These are phyloP conservation scores for Cerastoderma edule DNA, from an alignment of 2,888 invertebrate genomes.

Conservation along the genomic window DNA sequence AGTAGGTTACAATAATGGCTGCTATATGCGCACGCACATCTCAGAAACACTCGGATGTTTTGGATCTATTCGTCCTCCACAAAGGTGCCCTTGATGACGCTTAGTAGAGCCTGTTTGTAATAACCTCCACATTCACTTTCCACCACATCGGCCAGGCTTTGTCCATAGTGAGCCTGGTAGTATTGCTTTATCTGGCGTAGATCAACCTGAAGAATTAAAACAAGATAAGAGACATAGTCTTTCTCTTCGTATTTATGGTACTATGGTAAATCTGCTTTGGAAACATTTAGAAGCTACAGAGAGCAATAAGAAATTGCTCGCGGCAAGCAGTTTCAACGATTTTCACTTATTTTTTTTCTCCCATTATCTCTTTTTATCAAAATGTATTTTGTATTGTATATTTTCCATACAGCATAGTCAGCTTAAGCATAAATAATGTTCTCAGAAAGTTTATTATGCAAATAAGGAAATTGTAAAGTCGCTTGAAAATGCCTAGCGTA, in stretches of 20 bases:
- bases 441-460: no score
- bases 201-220: conserved; percentile 79
- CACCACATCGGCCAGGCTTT: conserved; percentile 78
- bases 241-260: neutral
- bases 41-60: no score
- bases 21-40: no score
- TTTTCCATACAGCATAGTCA: no score
- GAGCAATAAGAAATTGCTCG: neutral
- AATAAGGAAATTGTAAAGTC: no score
- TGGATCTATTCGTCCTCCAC: no score
- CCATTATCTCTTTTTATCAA: neutral
- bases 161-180: conserved; percentile 80
- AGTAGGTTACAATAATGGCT: no score
- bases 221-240: neutral
- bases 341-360: no score
- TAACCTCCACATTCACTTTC: conserved; percentile 81
- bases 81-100: conserved; percentile 52
- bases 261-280: neutral
- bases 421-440: no score
- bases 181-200: conserved; percentile 80
- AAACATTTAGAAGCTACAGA: neutral
- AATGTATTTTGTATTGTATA: no score
- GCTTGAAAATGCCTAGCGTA: no score
- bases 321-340: neutral
- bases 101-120: conserved; percentile 79